Percentiles rank a stretch among this genome's conserved stretches.
phyloP scores from a whole-genome alignment of 2,113 vertebrate species.

The Phasianus colchicus region DNA sequence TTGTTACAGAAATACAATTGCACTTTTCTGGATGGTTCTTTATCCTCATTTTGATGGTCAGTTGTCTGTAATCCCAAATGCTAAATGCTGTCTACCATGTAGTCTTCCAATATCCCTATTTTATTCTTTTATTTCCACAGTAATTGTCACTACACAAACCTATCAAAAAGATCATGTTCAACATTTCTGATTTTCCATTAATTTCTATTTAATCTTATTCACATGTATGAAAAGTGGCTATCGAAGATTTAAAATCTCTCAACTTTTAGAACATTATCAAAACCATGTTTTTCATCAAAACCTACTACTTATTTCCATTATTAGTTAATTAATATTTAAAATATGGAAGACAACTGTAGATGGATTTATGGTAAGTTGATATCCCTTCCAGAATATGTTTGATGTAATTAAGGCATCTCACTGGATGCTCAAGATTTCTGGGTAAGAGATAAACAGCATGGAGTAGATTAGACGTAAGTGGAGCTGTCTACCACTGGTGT shows the following conservation, averaged over 20 bases:
- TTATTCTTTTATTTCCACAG: not conserved
- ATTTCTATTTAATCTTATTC: not conserved
- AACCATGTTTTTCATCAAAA: not conserved
- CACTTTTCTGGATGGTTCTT: conserved; percentile 8
- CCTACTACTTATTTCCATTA: not conserved
- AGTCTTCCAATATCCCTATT: not conserved
- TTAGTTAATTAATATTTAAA: not conserved
- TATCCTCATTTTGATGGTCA: not conserved
- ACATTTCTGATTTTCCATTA: not conserved
- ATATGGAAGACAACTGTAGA: not conserved
- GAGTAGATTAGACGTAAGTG: not conserved
- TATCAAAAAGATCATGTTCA: not conserved
- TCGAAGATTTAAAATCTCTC: not conserved
- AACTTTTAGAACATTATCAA: not conserved
- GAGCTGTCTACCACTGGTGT: not conserved
- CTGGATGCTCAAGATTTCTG: not conserved
- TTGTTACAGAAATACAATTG: conserved; percentile 15
- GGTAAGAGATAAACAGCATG: not conserved
- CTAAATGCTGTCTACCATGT: not conserved
- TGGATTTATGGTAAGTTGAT: not conserved
- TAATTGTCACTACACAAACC: not conserved
- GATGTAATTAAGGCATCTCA: not conserved
- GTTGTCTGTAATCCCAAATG: not conserved
- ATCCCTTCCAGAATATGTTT: not conserved
- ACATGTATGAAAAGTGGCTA: not conserved